Percentiles rank a stretch among this genome's conserved stretches.
These are phyloP conservation scores for Cataglyphis livida DNA, from an alignment of 2,888 invertebrate genomes.

Conservation along the genomic window DNA sequence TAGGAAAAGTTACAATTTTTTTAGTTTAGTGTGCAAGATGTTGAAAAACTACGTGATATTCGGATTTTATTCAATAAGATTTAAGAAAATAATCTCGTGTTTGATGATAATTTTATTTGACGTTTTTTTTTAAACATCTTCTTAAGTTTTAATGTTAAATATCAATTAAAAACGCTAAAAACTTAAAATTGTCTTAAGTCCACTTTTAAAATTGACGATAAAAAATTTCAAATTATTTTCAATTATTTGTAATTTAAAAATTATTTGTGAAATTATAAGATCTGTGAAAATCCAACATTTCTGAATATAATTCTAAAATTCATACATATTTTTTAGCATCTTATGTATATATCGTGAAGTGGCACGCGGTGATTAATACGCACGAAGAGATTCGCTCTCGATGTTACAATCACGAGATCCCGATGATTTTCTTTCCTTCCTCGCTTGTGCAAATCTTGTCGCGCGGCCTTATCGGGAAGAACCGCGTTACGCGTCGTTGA, in stretches of 20 bases:
- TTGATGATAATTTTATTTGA: not conserved
- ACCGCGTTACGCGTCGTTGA: conserved; percentile 73
- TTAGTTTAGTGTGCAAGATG: not conserved
- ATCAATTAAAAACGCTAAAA: not conserved
- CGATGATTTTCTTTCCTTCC: conserved; percentile 53
- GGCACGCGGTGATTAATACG: conserved; percentile 36
- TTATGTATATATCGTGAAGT: not conserved
- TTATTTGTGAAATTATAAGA: not conserved
- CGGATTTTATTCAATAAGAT: not conserved
- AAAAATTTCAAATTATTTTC: not conserved
- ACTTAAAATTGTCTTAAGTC: conserved; percentile 1
- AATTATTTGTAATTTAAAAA: not conserved
- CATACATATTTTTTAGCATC: not conserved
- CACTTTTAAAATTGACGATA: too few relatives aligned
- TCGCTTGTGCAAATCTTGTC: conserved; percentile 39
- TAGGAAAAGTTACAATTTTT: not conserved
- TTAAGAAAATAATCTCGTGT: not conserved
- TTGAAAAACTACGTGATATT: not conserved
- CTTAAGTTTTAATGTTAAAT: not conserved
- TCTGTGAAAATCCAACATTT: not conserved
- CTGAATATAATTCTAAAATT: not conserved
- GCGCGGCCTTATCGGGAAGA: conserved; percentile 62
- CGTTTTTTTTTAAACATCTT: not conserved
- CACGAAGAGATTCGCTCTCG: conserved; percentile 30
- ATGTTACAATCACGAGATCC: conserved; percentile 62